Base-by-base conservation (phyloP, 1,140 invertebrate genomes). In the Aphis gossypii region DNA sequence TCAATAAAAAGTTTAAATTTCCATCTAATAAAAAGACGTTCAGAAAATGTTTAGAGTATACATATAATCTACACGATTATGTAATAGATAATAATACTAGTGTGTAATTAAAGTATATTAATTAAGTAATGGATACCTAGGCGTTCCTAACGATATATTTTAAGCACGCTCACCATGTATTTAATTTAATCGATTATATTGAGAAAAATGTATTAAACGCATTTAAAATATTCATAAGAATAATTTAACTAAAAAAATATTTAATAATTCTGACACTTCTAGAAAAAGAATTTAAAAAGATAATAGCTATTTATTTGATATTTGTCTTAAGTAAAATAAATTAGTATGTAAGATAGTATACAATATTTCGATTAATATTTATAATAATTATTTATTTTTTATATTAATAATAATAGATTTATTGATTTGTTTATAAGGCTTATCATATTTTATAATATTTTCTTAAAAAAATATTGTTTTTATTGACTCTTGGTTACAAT, bases 351-450 rank as follows among this genome's bases (percentile, higher is more conserved):
- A 51, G 7, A 7, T 41, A 41, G 21, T 87, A 48, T 30, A 87
- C 44, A n/a, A n/a, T 30, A 87, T 46, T 87, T 46, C 1, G 3
- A 87, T 87, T 87, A n/a, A 46, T 5, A 87, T 87, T 7, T 48
- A 87, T 51, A n/a, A 87, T 87, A 87, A n/a, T 48, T 21, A 35
- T 87, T 48, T 35, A 87, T 48, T 18, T 8, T 25, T 84, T 25
- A 41, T 83, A 83, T 9, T 38, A 41, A 35, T 84, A 84, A 87
- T 87, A 48, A 51, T 51, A 48, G 41, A 87, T 48, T 35, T 35
- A 48, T 87, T 48, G 30, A 35, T 48, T 87, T 48, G 44, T 87
- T 87, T 87, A 35, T 87, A 87, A 87, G 44, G 86, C 46, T 87
- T 87, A 87, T 87, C 20, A 20, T 87, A n/a, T 87, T 25, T n/a